Evolutionary conservation across 2,113 vertebrate genomes (phyloP).

Genomic region (Embiotoca jacksoni): DNA sequence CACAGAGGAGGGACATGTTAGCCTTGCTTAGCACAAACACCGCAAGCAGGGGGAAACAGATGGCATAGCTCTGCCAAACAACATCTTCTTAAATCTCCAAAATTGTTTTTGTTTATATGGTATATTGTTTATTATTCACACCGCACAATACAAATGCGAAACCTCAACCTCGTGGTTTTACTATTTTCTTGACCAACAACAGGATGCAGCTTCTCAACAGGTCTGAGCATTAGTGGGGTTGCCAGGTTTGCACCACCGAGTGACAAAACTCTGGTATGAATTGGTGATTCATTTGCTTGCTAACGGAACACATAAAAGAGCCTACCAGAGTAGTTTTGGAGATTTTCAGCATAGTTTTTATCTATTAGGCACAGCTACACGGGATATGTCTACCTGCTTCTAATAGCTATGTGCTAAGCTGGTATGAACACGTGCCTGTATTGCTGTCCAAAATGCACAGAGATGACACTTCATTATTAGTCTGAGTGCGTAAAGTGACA

Average conservation of each 20-base stretch:
- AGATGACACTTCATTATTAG: constrained; percentile 30
- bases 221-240: not conserved
- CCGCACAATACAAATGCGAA: not conserved
- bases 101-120: not conserved
- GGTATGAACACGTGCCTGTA: not conserved
- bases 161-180: not conserved
- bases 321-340: not conserved
- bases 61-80: not conserved
- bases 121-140: not conserved
- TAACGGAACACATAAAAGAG: not conserved
- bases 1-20: not conserved
- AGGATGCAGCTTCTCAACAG: not conserved
- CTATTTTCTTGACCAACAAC: not conserved
- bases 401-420: not conserved
- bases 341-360: not conserved
- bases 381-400: constrained; percentile 10
- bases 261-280: not conserved
- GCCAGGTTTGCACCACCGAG: not conserved
- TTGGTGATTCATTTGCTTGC: constrained; percentile 16
- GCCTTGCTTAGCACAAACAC: not conserved
- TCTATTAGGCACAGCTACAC: not conserved
- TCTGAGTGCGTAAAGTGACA: constrained; percentile 21
- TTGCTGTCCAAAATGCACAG: constrained; percentile 21
- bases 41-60: not conserved
- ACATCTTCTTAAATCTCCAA: not conserved